Evolutionary conservation across 2,797 vertebrate genomes (phyloP).

Genomic region (Acridotheres tristis): DNA sequence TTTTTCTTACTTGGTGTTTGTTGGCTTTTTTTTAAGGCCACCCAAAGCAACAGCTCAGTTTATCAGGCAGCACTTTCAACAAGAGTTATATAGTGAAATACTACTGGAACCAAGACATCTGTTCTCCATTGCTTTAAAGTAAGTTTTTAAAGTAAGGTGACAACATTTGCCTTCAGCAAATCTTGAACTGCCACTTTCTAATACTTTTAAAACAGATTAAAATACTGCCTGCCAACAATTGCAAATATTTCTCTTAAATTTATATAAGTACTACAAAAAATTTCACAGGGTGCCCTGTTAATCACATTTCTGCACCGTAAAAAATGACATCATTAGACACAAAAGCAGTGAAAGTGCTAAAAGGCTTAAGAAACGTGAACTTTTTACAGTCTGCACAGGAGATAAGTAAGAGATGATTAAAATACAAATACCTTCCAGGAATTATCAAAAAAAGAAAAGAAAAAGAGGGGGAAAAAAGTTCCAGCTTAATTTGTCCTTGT

Average conservation of each 20-base stretch:
- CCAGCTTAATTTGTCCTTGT: background rate
- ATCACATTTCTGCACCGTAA: background rate
- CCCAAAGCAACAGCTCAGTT: background rate
- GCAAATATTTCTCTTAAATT: background rate
- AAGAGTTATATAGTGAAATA: background rate
- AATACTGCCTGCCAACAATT: background rate
- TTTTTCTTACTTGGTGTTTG: background rate
- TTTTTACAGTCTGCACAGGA: background rate
- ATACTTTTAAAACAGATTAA: background rate
- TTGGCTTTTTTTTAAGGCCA: background rate
- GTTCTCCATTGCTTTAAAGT: background rate
- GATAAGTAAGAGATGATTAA: background rate
- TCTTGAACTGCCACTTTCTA: background rate
- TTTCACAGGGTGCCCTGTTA: background rate
- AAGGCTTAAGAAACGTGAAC: background rate
- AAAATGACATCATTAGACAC: background rate
- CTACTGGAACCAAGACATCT: background rate
- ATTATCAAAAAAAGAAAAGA: background rate
- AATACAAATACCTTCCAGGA: background rate
- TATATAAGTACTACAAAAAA: background rate
- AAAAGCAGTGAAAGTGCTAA: background rate
- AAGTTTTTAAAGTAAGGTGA: background rate
- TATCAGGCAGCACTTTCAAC: background rate
- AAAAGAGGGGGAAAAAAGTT: background rate
- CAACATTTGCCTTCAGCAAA: background rate